A percentile compares a stretch with the other conserved stretches of the same genome.
Evolutionary conservation across 2,888 invertebrate species (phyloP).

Genomic region (Nephrotoma appendiculata): DNA sequence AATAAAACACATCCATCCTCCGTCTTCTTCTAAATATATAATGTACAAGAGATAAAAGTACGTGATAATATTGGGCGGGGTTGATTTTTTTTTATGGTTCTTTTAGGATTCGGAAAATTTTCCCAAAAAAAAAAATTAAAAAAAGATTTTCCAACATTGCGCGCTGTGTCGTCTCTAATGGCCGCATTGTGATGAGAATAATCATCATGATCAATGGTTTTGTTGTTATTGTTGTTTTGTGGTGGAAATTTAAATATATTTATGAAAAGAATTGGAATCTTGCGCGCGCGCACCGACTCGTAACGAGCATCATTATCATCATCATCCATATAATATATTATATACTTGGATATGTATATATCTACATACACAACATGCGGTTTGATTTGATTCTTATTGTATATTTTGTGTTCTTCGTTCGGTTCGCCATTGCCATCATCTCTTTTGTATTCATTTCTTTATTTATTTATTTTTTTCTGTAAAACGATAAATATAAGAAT

Average conservation of each 20-base stretch:
- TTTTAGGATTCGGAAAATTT: background rate
- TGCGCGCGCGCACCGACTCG: slow-evolving; percentile 13
- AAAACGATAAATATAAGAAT: background rate
- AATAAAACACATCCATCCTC: background rate
- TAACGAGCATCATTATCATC: slow-evolving; percentile 9
- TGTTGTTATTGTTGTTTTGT: background rate
- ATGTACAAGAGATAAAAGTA: background rate
- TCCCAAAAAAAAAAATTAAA: background rate
- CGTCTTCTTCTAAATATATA: background rate
- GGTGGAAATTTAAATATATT: background rate
- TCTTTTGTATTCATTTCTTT: background rate
- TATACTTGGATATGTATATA: background rate
- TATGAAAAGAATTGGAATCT: background rate
- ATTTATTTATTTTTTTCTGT: background rate
- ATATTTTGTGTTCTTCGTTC: background rate
- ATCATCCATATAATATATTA: slow-evolving; percentile 1
- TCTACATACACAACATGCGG: background rate
- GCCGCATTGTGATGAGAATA: background rate
- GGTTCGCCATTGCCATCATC: background rate
- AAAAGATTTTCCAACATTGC: background rate
- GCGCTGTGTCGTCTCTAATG: background rate
- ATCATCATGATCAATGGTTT: background rate
- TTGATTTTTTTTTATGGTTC: background rate
- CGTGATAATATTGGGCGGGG: background rate
- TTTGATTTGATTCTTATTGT: background rate